Evolutionary conservation across 2,797 vertebrate species (phyloP), one percentile per base, ranked within the genome.

Genomic region (Sebastes oblongus): DNA sequence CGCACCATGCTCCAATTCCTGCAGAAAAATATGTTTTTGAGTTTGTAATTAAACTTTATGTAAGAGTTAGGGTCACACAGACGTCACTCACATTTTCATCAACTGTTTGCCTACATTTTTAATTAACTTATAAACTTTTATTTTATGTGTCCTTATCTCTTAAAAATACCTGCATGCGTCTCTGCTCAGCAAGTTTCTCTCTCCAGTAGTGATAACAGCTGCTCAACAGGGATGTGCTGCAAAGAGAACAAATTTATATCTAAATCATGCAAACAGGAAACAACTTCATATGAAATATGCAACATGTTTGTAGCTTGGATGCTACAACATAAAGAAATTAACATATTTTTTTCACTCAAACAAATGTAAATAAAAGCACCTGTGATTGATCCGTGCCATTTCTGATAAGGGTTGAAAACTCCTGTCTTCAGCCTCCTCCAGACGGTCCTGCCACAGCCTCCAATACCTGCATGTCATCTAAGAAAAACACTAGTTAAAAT

Each of bases 341-440:
- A 58, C 8, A 50, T 8, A 66, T 46, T 46, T 12, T 32, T 42
- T 46, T 36, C 34, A 32, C 2, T 3, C 11, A 56, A 81, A 52
- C 29, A 66, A 20, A 25, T 22, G 4, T 20, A 56, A 66, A 42
- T 52, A 65, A 81, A 67, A 77, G 29, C 67, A 98, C 98, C 97
- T 97, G 72, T 95, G 93, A 76, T 73, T 93, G 6, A 36, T 86
- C 65, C n/a, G 50, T 65, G 97, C 96, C 42, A 83, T 71, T 34
- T 65, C 66, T 18, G 85, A 90, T 16, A 93, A 89, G 2, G 92
- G 75, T 11, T 91, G 90, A 59, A 95, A 93, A 34, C 82, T 76
- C 18, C 83, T 69, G 13, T 98, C 96, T 78, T 98, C 97, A 59
- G 90, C 94, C 87, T 97, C 94, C 80, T 99, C 97, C 50, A 96